Percentiles rank a stretch among this genome's conserved stretches.
phyloP scores from a whole-genome alignment of 2,797 vertebrate species.

The Periophthalmus magnuspinnatus region DNA sequence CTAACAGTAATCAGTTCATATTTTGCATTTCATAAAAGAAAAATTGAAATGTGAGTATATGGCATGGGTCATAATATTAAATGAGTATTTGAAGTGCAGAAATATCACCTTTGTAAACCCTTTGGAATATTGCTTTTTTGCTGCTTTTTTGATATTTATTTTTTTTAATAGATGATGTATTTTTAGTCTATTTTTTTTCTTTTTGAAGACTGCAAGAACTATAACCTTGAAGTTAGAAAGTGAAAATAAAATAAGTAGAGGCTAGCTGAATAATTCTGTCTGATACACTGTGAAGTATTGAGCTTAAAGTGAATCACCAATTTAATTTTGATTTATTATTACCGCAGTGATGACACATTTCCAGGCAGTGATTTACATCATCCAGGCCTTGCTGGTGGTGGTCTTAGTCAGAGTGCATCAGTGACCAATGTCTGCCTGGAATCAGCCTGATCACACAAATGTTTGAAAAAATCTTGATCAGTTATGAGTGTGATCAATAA shows the following conservation, averaged over 20 bases:
- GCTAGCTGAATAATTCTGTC: background rate
- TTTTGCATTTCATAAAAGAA: no score
- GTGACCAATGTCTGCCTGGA: background rate
- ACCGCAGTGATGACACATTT: background rate
- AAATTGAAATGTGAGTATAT: no score
- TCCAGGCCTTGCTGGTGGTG: background rate
- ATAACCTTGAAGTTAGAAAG: slow-evolving; percentile 24
- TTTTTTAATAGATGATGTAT: background rate
- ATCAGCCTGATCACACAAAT: background rate
- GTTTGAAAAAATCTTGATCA: background rate
- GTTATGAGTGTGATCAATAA: background rate
- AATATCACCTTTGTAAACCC: no score
- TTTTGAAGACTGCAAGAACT: background rate
- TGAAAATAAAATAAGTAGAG: slow-evolving; percentile 3
- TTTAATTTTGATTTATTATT: slow-evolving; percentile 6
- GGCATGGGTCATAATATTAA: no score
- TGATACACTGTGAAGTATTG: slow-evolving; percentile 45
- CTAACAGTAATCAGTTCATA: no score
- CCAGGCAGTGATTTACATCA: slow-evolving; percentile 1
- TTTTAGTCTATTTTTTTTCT: background rate
- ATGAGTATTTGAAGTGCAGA: no score
- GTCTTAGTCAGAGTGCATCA: slow-evolving; percentile 8
- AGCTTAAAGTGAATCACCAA: slow-evolving; percentile 5
- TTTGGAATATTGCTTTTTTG: no score
- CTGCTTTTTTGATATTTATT: background rate